phyloP scores from a whole-genome alignment of 2,888 invertebrate species.

The Sinelater perroti region DNA sequence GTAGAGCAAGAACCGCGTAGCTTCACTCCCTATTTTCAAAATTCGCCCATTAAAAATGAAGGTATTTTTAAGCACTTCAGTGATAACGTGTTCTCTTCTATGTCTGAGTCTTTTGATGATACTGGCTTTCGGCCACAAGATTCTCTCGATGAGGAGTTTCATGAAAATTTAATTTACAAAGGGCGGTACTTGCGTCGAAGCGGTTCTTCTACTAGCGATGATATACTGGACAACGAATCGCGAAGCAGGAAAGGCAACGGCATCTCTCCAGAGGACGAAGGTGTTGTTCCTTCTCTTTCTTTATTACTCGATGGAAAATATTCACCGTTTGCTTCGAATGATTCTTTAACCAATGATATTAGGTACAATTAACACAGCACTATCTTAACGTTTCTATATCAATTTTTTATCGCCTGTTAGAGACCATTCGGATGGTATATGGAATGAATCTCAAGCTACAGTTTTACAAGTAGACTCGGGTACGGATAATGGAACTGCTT shows the following conservation, averaged over 20 bases:
- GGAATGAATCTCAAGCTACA: slow-evolving; percentile 90
- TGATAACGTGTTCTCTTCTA: slow-evolving; percentile 55
- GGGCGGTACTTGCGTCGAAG: slow-evolving; percentile 76
- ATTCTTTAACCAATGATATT: slow-evolving; percentile 81
- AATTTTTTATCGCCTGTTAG: slow-evolving; percentile 57
- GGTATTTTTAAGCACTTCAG: slow-evolving; percentile 63
- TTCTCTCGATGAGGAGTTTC: slow-evolving; percentile 76
- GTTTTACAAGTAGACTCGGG: slow-evolving; percentile 79
- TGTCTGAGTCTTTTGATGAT: slow-evolving; percentile 51
- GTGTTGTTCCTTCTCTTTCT: slow-evolving; percentile 61
- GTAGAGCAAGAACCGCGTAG: slow-evolving; percentile 48
- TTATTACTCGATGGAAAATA: slow-evolving; percentile 63
- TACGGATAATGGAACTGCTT: slow-evolving; percentile 70
- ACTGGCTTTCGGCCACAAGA: slow-evolving; percentile 55
- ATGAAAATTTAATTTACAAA: slow-evolving; percentile 81
- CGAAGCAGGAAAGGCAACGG: slow-evolving; percentile 49
- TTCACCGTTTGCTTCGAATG: slow-evolving; percentile 83
- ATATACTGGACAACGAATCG: slow-evolving; percentile 43
- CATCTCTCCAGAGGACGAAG: slow-evolving; percentile 61
- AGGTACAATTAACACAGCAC: no score
- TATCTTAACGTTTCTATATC: no score
- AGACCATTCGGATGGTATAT: slow-evolving; percentile 86
- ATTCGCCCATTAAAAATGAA: slow-evolving; percentile 69
- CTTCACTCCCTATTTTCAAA: slow-evolving; percentile 61
- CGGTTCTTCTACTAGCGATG: slow-evolving; percentile 58